phyloP scores from a whole-genome alignment of 2,797 vertebrate genomes.

The Mionectes olivaceus region DNA sequence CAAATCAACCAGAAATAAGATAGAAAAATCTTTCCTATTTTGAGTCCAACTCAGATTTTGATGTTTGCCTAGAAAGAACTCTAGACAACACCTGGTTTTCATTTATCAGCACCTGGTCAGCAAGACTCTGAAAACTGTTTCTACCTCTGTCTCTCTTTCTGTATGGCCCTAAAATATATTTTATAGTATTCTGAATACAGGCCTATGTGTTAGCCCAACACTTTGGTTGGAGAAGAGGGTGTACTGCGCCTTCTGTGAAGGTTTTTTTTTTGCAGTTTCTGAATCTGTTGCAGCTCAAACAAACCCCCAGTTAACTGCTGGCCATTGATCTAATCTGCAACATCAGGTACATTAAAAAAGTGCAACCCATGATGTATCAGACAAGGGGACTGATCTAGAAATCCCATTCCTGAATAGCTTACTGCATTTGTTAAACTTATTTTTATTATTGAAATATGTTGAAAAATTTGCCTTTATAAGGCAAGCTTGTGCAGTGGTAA shows the following conservation, averaged over 20 bases:
- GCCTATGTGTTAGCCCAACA: not conserved
- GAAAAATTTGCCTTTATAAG: not conserved
- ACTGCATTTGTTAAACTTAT: not conserved
- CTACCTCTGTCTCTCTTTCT: not conserved
- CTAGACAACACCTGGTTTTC: conserved; percentile 32
- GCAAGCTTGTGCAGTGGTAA: not conserved
- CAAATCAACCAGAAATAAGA: not conserved
- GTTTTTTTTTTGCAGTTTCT: not conserved
- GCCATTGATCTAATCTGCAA: not conserved
- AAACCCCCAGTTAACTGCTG: not conserved
- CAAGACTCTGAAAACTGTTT: not conserved
- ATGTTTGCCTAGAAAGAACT: conserved; percentile 5
- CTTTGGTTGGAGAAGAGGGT: not conserved
- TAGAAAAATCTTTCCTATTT: not conserved
- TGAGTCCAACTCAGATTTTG: not conserved
- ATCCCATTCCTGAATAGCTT: not conserved
- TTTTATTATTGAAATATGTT: not conserved
- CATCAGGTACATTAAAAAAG: not conserved
- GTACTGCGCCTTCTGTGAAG: not conserved
- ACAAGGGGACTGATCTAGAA: not conserved
- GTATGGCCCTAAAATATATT: not conserved
- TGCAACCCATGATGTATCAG: not conserved
- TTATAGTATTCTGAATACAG: not conserved
- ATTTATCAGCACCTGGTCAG: conserved; percentile 44
- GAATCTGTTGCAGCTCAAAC: not conserved